Conservation (phyloP, 2,797 vertebrate genomes). For the Micromesistius poutassou region DNA sequence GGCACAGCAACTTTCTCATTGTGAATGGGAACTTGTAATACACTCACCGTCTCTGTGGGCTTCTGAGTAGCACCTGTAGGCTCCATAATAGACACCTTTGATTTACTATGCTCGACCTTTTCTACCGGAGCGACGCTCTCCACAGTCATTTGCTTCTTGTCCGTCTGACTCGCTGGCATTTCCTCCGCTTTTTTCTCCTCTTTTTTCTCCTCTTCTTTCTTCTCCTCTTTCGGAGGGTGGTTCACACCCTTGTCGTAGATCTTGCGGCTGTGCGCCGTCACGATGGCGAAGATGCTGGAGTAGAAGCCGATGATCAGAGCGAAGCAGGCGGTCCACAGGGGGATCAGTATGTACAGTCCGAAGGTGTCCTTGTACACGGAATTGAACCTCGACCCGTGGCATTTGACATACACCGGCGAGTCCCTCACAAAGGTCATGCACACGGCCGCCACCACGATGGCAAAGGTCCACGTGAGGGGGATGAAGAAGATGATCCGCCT, state of each 20-base stretch:
- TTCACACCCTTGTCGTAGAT: conserved; percentile 71
- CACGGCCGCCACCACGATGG: conserved; percentile 53
- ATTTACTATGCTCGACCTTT: not conserved
- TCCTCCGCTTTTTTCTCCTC: conserved; percentile 20
- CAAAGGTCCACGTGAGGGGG: conserved; percentile 65
- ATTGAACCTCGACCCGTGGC: conserved; percentile 44
- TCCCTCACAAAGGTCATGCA: conserved; percentile 64
- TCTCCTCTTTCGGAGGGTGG: conserved; percentile 11
- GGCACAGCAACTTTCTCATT: not conserved
- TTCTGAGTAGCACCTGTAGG: not conserved
- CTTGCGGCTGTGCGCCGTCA: conserved; percentile 70
- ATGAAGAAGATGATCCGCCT: conserved; percentile 59
- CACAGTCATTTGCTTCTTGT: conserved; percentile 15
- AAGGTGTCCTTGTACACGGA: conserved; percentile 59
- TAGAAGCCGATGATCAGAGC: conserved; percentile 69
- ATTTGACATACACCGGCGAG: conserved; percentile 66
- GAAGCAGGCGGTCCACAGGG: conserved; percentile 72
- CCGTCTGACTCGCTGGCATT: conserved; percentile 3
- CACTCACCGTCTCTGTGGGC: not conserved
- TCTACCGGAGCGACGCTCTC: conserved; percentile 17
- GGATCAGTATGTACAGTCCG: conserved; percentile 72
- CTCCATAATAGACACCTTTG: not conserved
- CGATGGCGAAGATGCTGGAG: conserved; percentile 64
- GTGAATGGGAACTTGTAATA: not conserved
- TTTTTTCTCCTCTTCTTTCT: conserved; percentile 22